Conservation (phyloP, 2,888 invertebrate genomes). For the Eupithecia exiguata region DNA sequence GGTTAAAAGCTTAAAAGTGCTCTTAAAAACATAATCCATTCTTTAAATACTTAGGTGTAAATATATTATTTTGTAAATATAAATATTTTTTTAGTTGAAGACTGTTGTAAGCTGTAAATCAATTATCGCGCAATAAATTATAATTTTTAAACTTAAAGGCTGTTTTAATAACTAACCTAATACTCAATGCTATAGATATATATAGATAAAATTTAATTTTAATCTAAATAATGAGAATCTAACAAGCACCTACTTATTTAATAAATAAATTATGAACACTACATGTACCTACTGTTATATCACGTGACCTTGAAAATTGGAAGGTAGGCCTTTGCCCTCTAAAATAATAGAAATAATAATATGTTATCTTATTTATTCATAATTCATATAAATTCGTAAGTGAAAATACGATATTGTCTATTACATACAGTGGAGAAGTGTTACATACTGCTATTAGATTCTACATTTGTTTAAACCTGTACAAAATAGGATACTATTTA, state of each 20-base stretch:
- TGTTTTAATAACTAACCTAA: conserved; percentile 5
- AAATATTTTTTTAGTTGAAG: neutral
- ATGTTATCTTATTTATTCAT: neutral
- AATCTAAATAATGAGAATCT: neutral
- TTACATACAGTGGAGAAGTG: conserved; percentile 25
- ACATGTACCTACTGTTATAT: neutral
- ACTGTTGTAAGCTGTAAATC: conserved; percentile 21
- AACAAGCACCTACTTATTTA: neutral
- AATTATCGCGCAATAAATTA: conserved; percentile 43
- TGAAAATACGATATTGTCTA: conserved; percentile 21
- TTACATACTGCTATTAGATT: neutral
- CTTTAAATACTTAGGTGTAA: neutral
- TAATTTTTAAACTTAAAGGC: conserved; percentile 42
- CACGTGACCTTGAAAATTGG: neutral
- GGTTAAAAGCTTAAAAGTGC: neutral
- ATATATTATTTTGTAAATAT: conserved; percentile 35
- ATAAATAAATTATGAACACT: neutral
- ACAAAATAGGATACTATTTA: conserved; percentile 68
- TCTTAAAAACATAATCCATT: neutral
- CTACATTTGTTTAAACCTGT: neutral
- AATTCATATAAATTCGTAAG: conserved; percentile 6
- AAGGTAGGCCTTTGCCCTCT: neutral
- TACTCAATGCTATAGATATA: neutral
- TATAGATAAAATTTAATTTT: neutral
- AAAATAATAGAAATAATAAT: neutral